Evolutionary conservation across 1,140 invertebrate species (phyloP), one percentile per base, ranked within the genome.

Genomic region (Ditylenchus dipsaci): DNA sequence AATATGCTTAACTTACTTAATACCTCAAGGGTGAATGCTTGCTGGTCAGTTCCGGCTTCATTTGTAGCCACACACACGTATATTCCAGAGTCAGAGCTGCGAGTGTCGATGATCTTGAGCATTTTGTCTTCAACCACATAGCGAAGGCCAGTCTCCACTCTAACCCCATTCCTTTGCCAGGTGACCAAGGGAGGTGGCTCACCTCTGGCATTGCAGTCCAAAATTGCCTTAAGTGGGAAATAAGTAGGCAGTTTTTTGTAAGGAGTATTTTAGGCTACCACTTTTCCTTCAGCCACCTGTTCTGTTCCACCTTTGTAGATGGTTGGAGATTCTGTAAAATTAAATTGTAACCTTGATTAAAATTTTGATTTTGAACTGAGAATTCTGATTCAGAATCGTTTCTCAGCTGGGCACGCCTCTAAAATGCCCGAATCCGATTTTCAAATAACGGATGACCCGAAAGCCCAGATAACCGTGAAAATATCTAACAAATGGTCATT

Each of bases 21-120:
- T 56, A 82, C 73, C 66, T 81, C 77, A 7, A 83, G 68, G 0
- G 78, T 80, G 57, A 78, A 83, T 8, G 78, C 80, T 64, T 83
- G 80, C 33, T 81, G 76, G 29, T 76, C 73, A 27, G 71, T 80
- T 26, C 82, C 81, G 19, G 78, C 82, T 63, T 81, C 79, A 45
- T 78, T 80, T 0, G 73, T 76, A 23, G 76, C 76, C 17, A 70
- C 67, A 49, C 82, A 83, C n/a, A 79, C 70, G 64, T 83, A 83
- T 38, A 82, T 79, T 56, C 81, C 81, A 13, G 76, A 78, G 53
- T 83, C 82, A 15, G 79, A 67, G 43, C 68, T 74, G 21, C 75
- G 67, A 1, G 79, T 73, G 49, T 82, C 80, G 43, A 82, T 73
- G 29, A 78, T 65, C 3, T 68, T 69, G 23, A 72, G 61, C 1